phyloP scores from a whole-genome alignment of 2,888 invertebrate species.

The Agrotis exclamationis region DNA sequence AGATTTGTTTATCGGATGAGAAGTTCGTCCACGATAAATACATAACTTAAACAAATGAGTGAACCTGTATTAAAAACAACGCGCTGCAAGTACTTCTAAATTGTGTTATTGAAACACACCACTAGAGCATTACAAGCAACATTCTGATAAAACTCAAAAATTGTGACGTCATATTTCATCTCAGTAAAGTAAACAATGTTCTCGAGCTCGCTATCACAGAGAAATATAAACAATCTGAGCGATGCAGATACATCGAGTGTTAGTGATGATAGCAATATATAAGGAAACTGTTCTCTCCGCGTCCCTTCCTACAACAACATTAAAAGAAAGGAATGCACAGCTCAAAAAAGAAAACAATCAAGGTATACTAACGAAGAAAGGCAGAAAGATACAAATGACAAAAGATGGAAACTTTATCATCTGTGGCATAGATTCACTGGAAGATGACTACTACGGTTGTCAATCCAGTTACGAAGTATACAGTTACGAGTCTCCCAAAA shows the following conservation, averaged over 20 bases:
- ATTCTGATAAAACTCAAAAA: constrained; percentile 35
- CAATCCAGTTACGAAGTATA: constrained; percentile 1
- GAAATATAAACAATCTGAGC: constrained; percentile 31
- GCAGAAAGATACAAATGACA: constrained; percentile 23
- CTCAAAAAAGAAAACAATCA: background rate
- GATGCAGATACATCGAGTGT: constrained; percentile 32
- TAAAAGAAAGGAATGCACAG: background rate
- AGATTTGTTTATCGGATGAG: background rate
- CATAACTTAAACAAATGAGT: background rate
- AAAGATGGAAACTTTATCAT: constrained; percentile 32
- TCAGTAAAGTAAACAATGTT: constrained; percentile 33
- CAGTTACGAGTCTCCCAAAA: background rate
- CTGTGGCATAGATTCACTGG: constrained; percentile 65
- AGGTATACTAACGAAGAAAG: background rate
- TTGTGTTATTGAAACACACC: constrained; percentile 35
- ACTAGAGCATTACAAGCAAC: constrained; percentile 41
- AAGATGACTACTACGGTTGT: constrained; percentile 67
- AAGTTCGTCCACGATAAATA: background rate
- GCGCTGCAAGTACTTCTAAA: background rate
- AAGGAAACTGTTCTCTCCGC: background rate
- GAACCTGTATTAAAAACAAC: background rate
- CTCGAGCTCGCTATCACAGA: background rate
- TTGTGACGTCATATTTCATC: background rate
- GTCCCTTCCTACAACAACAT: background rate
- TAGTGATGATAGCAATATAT: constrained; percentile 26